These are phyloP conservation scores for Andrena cerasifolii DNA, from an alignment of 1,140 invertebrate species.

Conservation along the genomic window DNA sequence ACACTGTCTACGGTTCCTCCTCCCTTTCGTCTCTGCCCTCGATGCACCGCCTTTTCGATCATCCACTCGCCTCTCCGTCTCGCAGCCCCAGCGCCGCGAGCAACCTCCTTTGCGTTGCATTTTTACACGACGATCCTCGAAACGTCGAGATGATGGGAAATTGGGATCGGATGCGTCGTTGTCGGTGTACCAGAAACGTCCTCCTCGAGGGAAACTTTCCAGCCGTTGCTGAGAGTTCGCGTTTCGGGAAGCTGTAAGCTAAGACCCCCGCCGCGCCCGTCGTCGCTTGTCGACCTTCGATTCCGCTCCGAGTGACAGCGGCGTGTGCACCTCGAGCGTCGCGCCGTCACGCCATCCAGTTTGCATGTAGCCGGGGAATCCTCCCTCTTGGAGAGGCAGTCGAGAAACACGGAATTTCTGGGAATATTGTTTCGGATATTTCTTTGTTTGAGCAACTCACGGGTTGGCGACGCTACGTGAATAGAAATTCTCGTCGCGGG, in stretches of 20 bases:
- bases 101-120: too few relatives aligned
- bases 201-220: constrained; percentile 51
- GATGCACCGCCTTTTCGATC: too few relatives aligned
- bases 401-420: neutral
- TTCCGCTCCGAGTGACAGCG: neutral
- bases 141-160: constrained; percentile 44
- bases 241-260: constrained; percentile 20
- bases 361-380: constrained; percentile 2
- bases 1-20: too few relatives aligned
- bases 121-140: constrained; percentile 38
- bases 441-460: neutral
- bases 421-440: neutral
- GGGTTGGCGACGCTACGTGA: neutral
- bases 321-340: neutral
- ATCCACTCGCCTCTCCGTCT: too few relatives aligned
- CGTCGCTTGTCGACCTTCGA: constrained; percentile 47
- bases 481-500: neutral
- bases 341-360: too few relatives aligned
- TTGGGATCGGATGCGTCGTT: constrained; percentile 50
- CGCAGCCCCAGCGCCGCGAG: too few relatives aligned
- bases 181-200: constrained; percentile 32
- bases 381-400: neutral
- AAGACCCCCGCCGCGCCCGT: constrained; percentile 32
- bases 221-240: constrained; percentile 35
- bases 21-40: constrained; percentile 21